phyloP scores from a whole-genome alignment of 2,113 vertebrate genomes.

The Catharus fuscescens region DNA sequence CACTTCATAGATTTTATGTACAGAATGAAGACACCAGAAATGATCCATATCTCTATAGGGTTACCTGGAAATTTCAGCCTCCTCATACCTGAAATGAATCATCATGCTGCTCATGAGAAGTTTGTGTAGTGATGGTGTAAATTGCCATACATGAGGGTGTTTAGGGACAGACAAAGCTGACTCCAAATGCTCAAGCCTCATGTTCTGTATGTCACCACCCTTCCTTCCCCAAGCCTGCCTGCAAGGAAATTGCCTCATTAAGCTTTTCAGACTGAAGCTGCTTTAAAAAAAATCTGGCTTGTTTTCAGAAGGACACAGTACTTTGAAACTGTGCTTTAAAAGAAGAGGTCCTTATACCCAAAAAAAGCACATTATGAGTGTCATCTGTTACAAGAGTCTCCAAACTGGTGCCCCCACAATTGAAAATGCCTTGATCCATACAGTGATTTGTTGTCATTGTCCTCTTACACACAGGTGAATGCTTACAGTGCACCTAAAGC shows the following conservation, averaged over 20 bases:
- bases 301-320: neutral
- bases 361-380: neutral
- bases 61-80: neutral
- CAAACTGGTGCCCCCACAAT: neutral
- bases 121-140: neutral
- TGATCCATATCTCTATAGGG: neutral
- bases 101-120: neutral
- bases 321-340: constrained; percentile 2
- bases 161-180: neutral
- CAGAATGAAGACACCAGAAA: neutral
- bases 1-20: neutral
- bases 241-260: constrained; percentile 56
- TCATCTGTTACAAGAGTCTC: neutral
- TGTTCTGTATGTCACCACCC: neutral
- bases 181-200: neutral
- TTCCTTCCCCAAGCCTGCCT: constrained; percentile 45
- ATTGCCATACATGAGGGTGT: neutral
- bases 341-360: neutral
- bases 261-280: constrained; percentile 8
- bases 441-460: neutral
- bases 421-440: neutral
- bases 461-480: neutral
- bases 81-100: neutral
- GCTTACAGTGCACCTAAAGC: neutral
- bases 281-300: neutral